These are phyloP conservation scores for Phrynocephalus versicolor DNA, from an alignment of 2,113 vertebrate species.

Conservation along the genomic window DNA sequence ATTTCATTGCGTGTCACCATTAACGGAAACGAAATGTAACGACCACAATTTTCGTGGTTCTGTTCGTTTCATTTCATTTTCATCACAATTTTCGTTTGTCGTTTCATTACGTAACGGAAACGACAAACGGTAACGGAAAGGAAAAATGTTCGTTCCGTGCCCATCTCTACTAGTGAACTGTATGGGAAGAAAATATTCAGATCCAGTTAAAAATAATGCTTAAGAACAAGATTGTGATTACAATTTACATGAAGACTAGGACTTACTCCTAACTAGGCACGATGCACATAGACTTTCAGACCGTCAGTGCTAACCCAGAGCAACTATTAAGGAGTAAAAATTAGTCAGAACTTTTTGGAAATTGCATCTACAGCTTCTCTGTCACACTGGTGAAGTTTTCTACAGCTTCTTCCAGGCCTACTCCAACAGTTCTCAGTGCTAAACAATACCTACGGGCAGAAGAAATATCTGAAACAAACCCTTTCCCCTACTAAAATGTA, in stretches of 20 bases:
- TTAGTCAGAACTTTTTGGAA: not conserved
- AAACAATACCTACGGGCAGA: not conserved
- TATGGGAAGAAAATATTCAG: not conserved
- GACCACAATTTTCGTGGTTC: no score
- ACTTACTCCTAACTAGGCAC: conserved; percentile 26
- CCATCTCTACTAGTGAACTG: conserved; percentile 14
- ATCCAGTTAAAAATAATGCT: conserved; percentile 24
- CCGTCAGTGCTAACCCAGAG: not conserved
- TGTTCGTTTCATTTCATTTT: no score
- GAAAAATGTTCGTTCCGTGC: no score
- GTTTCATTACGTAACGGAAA: no score
- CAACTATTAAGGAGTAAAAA: no score
- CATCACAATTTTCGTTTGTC: no score
- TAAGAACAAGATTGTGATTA: conserved; percentile 11
- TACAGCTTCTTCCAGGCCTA: not conserved
- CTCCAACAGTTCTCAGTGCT: not conserved
- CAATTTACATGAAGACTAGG: not conserved
- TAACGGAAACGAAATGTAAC: no score
- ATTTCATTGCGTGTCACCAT: no score
- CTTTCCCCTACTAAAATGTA: not conserved
- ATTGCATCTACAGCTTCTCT: not conserved
- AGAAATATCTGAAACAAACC: not conserved
- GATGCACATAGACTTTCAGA: not conserved
- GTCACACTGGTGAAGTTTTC: not conserved
- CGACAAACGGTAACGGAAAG: no score